Evolutionary conservation across 2,113 vertebrate genomes (phyloP).

Genomic region (Rhagologus leucostigma): DNA sequence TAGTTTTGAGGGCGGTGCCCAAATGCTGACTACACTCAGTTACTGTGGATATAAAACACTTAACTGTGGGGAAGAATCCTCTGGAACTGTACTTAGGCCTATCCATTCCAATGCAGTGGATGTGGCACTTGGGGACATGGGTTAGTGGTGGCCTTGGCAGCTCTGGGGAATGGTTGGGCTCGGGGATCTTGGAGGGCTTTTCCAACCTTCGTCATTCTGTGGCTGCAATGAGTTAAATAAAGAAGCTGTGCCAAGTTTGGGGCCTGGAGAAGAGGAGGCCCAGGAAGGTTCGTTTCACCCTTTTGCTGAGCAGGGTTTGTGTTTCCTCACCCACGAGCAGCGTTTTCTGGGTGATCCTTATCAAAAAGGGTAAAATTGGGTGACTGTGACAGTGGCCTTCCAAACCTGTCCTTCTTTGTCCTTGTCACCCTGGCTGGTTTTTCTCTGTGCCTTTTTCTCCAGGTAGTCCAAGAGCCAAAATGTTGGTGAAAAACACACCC

Average conservation of each 20-base stretch:
- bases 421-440: not conserved
- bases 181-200: not conserved
- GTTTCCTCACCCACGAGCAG: not conserved
- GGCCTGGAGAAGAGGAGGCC: not conserved
- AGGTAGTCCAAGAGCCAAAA: not conserved
- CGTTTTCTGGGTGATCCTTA: not conserved
- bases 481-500: not conserved
- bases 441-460: not conserved
- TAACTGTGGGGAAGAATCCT: fast-evolving
- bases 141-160: not conserved
- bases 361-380: not conserved
- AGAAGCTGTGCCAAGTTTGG: not conserved
- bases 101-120: not conserved
- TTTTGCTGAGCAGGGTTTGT: not conserved
- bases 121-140: not conserved
- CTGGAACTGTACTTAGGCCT: not conserved
- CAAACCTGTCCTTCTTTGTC: not conserved
- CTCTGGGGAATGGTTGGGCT: not conserved
- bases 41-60: not conserved
- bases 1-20: not conserved
- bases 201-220: not conserved
- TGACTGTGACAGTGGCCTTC: not conserved
- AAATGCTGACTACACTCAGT: not conserved
- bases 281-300: not conserved
- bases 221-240: not conserved